Conservation (phyloP, 1,140 invertebrate species). For the Lasioglossum albipes region DNA sequence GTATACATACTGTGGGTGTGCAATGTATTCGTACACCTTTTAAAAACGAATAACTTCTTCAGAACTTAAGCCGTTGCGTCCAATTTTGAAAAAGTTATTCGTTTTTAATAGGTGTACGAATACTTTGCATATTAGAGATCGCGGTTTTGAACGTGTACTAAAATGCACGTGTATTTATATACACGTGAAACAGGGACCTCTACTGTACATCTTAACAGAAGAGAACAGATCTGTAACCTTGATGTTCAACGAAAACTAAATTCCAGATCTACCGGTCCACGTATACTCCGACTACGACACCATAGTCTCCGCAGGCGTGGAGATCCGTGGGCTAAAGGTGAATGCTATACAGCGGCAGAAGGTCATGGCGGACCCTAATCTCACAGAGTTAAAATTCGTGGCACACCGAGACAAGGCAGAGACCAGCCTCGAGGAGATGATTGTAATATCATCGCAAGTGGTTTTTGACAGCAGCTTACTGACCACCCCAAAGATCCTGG, state of each 20-base stretch:
- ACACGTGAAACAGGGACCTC: too few relatives aligned
- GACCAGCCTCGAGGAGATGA: constrained; percentile 74
- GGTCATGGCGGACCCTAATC: constrained; percentile 83
- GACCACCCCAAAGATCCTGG: constrained; percentile 86
- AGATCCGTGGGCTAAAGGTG: constrained; percentile 90
- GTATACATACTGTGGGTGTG: too few relatives aligned
- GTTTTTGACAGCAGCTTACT: constrained; percentile 87
- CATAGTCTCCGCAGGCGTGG: constrained; percentile 87
- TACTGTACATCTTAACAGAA: too few relatives aligned
- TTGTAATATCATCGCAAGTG: constrained; percentile 85
- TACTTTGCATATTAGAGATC: too few relatives aligned
- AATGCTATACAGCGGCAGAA: constrained; percentile 87
- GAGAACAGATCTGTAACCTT: background rate
- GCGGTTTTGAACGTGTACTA: too few relatives aligned
- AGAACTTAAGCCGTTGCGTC: too few relatives aligned
- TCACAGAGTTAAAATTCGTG: constrained; percentile 89
- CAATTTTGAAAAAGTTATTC: too few relatives aligned
- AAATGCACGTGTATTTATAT: too few relatives aligned
- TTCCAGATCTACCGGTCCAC: constrained; percentile 77
- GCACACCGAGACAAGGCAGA: constrained; percentile 68
- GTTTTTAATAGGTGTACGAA: too few relatives aligned
- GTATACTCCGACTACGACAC: constrained; percentile 77
- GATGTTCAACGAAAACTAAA: background rate
- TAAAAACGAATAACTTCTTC: too few relatives aligned
- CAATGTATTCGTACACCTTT: too few relatives aligned